These are phyloP conservation scores for Pseudochromis fuscus DNA, from an alignment of 2,797 vertebrate species.

Conservation along the genomic window DNA sequence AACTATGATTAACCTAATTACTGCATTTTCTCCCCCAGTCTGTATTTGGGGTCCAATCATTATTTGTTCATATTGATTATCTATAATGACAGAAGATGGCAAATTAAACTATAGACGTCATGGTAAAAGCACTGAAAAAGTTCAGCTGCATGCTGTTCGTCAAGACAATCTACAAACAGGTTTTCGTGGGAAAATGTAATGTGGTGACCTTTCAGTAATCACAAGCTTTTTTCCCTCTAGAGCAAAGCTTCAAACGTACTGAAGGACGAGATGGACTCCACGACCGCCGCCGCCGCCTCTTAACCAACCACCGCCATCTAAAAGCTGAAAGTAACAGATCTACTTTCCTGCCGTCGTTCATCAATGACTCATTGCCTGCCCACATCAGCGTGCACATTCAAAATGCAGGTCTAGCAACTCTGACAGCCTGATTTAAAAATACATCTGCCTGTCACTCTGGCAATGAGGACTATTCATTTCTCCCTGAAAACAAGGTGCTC, in stretches of 20 bases:
- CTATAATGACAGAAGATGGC: too few species aligned
- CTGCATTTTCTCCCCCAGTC: too few species aligned
- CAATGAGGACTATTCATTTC: conserved; percentile 11
- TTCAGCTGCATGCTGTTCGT: too few species aligned
- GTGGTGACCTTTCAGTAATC: background rate
- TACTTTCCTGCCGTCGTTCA: background rate
- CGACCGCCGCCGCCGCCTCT: background rate
- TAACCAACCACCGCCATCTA: background rate
- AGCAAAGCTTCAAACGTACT: background rate
- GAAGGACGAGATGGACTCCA: too few species aligned
- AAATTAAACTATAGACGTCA: too few species aligned
- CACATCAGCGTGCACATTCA: conserved; percentile 19
- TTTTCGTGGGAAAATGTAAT: too few species aligned
- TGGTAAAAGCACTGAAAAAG: too few species aligned
- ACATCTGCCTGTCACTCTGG: conserved; percentile 18
- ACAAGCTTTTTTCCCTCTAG: background rate
- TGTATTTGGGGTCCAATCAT: too few species aligned
- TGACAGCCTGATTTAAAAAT: conserved; percentile 20
- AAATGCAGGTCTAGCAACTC: conserved; percentile 10
- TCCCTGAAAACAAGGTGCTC: conserved; percentile 41
- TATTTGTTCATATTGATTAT: too few species aligned
- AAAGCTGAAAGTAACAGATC: background rate
- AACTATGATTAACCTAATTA: too few species aligned
- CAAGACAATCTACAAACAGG: too few species aligned
- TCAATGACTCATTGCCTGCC: conserved; percentile 29